Conservation (phyloP, 1,140 invertebrate genomes). For the Sarcophaga peregrina region DNA sequence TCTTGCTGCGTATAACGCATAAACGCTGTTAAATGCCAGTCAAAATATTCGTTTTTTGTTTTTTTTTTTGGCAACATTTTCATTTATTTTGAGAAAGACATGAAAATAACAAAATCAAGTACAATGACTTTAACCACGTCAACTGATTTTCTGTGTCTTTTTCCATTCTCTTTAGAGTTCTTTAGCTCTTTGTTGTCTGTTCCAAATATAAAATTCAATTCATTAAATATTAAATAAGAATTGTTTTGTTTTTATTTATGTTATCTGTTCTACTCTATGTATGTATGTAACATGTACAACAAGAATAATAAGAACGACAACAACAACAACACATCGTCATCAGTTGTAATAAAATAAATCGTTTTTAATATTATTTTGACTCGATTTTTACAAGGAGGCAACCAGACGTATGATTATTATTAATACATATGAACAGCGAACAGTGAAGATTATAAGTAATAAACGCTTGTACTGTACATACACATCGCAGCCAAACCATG, state of each 20-base stretch:
- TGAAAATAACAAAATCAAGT: not conserved
- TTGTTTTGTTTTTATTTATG: not conserved
- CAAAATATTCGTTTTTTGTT: not conserved
- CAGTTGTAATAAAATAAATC: conserved; percentile 15
- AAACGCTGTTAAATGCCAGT: conserved; percentile 9
- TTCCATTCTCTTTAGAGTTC: not conserved
- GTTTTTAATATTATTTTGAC: not conserved
- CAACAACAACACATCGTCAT: not conserved
- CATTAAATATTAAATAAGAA: not conserved
- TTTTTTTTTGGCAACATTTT: not conserved
- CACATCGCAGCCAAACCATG: not conserved
- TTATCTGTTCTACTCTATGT: no score
- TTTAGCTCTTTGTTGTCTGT: not conserved
- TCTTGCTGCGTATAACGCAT: not conserved
- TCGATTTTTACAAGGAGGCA: not conserved
- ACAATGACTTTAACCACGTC: not conserved
- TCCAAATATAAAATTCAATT: conserved; percentile 11
- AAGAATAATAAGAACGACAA: no score
- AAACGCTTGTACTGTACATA: no score
- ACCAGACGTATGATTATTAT: conserved; percentile 4
- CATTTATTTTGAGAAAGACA: not conserved
- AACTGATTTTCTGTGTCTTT: no score
- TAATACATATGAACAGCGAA: not conserved
- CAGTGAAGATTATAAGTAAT: not conserved
- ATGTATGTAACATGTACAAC: no score